These are phyloP conservation scores for Catonia carolina DNA, from an alignment of 2,888 invertebrate genomes.

Conservation along the genomic window DNA sequence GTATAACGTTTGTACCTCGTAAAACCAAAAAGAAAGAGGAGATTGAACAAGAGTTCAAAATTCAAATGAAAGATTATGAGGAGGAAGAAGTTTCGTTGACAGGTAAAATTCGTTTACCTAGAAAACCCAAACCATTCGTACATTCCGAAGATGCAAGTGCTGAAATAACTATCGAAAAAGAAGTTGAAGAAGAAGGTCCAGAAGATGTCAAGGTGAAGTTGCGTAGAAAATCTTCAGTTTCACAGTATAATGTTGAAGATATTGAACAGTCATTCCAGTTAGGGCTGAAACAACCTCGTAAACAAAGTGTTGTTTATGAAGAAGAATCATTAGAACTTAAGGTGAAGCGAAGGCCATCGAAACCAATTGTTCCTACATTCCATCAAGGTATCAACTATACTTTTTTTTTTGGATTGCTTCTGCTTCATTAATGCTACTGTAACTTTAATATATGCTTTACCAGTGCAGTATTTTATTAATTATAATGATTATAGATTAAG, in stretches of 20 bases:
- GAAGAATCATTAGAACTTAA: slow-evolving; percentile 65
- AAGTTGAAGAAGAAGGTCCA: slow-evolving; percentile 50
- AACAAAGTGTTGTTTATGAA: slow-evolving; percentile 48
- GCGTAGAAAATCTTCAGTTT: slow-evolving; percentile 36
- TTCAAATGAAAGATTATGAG: slow-evolving; percentile 75
- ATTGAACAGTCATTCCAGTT: slow-evolving; percentile 55
- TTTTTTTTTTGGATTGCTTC: background rate
- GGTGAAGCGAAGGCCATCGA: slow-evolving; percentile 54
- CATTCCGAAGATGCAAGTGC: slow-evolving; percentile 65
- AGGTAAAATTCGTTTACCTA: slow-evolving; percentile 69
- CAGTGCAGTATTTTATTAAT: slow-evolving; percentile 4
- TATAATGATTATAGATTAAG: slow-evolving; percentile 15
- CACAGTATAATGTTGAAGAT: slow-evolving; percentile 52
- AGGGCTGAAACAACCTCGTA: slow-evolving; percentile 29
- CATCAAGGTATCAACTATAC: slow-evolving; percentile 36
- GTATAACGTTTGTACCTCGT: slow-evolving; percentile 57
- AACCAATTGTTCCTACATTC: slow-evolving; percentile 33
- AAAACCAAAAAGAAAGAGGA: slow-evolving; percentile 69
- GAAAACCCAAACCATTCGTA: slow-evolving; percentile 61
- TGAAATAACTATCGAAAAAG: slow-evolving; percentile 61
- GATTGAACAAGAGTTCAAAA: slow-evolving; percentile 84
- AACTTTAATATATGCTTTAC: no score
- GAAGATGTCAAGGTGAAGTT: slow-evolving; percentile 43
- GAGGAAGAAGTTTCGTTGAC: slow-evolving; percentile 85
- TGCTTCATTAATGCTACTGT: no score